phyloP scores from a whole-genome alignment of 1,140 invertebrate species.

The Drosophila kanapiae region DNA sequence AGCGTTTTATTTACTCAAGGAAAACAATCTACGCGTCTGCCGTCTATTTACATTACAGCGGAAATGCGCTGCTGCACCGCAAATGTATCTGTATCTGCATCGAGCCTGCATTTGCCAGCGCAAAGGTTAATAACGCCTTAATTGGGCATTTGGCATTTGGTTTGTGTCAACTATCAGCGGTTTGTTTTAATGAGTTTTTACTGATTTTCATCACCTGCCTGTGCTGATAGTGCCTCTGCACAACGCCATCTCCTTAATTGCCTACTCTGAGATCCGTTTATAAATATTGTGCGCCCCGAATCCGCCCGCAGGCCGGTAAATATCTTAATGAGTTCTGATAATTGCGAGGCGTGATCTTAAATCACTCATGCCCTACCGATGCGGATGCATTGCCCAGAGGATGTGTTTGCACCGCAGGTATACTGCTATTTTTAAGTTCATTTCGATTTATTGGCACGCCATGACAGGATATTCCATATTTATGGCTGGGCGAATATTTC shows the following conservation, averaged over 20 bases:
- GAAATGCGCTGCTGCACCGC: constrained; percentile 45
- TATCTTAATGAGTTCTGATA: constrained; percentile 75
- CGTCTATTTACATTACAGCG: constrained; percentile 51
- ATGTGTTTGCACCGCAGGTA: constrained; percentile 45
- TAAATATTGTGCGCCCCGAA: constrained; percentile 55
- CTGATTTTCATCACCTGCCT: constrained; percentile 70
- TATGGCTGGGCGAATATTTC: constrained; percentile 61
- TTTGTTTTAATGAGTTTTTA: constrained; percentile 79
- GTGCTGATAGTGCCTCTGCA: constrained; percentile 3
- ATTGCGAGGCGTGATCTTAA: constrained; percentile 45
- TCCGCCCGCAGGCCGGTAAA: constrained; percentile 34
- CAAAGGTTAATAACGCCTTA: constrained; percentile 56
- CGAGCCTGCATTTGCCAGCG: constrained; percentile 32
- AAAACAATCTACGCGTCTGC: constrained; percentile 20
- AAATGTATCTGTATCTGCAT: constrained; percentile 37
- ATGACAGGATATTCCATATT: constrained; percentile 40
- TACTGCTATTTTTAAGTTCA: constrained; percentile 48
- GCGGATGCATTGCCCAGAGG: constrained; percentile 32
- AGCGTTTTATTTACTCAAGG: constrained; percentile 74
- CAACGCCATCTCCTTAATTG: constrained; percentile 67
- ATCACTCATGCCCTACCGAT: constrained; percentile 41
- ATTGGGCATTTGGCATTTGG: constrained; percentile 74
- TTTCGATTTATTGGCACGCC: constrained; percentile 64
- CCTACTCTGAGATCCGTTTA: constrained; percentile 55
- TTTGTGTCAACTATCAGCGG: constrained; percentile 67